These are phyloP conservation scores for Mactra quadrangularis DNA, from an alignment of 1,140 invertebrate species.

Conservation along the genomic window DNA sequence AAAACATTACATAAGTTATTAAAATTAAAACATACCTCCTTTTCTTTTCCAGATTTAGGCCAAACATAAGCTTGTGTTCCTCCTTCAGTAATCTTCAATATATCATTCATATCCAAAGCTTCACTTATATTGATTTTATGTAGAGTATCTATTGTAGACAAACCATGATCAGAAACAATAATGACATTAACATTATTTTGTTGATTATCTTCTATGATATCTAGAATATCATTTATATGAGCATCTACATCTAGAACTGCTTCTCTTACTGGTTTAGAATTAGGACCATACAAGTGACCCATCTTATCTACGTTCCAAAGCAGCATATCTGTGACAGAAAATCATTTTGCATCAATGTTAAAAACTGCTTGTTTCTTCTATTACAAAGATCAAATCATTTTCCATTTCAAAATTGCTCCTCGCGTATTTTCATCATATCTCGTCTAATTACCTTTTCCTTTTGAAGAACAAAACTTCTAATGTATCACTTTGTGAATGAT, in stretches of 20 bases:
- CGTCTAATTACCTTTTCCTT: too few species aligned
- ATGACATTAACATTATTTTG: conserved; percentile 82
- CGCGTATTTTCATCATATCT: too few species aligned
- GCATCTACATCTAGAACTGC: conserved; percentile 72
- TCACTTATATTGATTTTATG: conserved; percentile 78
- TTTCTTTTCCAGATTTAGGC: conserved; percentile 65
- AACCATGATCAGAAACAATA: conserved; percentile 84
- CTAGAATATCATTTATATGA: conserved; percentile 72
- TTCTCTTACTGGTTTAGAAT: conserved; percentile 62
- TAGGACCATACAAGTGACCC: conserved; percentile 74
- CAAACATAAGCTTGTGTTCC: conserved; percentile 79
- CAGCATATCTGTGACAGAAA: conserved; percentile 78
- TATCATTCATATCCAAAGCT: conserved; percentile 70
- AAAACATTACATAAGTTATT: too few species aligned
- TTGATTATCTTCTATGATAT: conserved; percentile 61
- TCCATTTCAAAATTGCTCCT: too few species aligned
- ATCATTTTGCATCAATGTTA: too few species aligned
- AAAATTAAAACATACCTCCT: conserved; percentile 67
- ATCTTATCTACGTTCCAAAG: conserved; percentile 73
- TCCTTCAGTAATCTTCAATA: conserved; percentile 75
- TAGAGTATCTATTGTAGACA: conserved; percentile 76
- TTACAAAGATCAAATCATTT: too few species aligned
- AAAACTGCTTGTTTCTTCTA: too few species aligned
- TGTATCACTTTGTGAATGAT: too few species aligned
- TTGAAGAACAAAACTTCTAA: too few species aligned